Evolutionary conservation across 2,113 vertebrate species (phyloP).

Genomic region (Oenanthe melanoleuca): DNA sequence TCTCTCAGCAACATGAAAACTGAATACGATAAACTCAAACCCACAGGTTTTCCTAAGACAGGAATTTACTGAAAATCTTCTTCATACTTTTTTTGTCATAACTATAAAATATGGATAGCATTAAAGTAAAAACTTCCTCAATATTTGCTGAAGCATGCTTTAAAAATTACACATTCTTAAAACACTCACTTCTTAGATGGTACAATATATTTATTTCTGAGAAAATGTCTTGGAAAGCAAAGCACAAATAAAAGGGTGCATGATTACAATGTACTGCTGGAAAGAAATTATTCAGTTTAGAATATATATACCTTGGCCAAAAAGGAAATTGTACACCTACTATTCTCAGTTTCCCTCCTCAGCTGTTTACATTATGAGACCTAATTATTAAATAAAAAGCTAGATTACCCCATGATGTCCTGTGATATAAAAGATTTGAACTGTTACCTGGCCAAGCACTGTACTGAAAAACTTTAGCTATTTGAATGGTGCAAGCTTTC

Average conservation of each 20-base stretch:
- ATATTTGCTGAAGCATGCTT: background rate
- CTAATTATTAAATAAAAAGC: conserved; percentile 30
- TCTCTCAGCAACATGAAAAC: background rate
- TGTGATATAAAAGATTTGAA: background rate
- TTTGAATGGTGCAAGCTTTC: background rate
- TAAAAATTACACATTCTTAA: background rate
- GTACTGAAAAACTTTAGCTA: background rate
- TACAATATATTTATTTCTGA: background rate
- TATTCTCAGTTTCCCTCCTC: background rate
- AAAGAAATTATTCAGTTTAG: background rate
- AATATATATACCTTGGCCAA: background rate
- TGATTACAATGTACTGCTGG: background rate
- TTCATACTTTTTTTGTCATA: background rate
- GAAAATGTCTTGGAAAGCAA: background rate
- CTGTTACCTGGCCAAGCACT: background rate
- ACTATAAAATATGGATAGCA: background rate
- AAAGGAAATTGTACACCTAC: conserved; percentile 50
- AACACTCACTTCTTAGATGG: background rate
- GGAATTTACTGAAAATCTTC: background rate
- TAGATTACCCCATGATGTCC: background rate
- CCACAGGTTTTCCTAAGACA: background rate
- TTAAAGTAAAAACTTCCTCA: background rate
- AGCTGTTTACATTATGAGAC: background rate
- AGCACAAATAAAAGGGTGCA: background rate
- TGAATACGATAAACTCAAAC: background rate